Evolutionary conservation across 2,797 vertebrate species (phyloP), one percentile per base, ranked within the genome.

Genomic region (Protonibea diacanthus): DNA sequence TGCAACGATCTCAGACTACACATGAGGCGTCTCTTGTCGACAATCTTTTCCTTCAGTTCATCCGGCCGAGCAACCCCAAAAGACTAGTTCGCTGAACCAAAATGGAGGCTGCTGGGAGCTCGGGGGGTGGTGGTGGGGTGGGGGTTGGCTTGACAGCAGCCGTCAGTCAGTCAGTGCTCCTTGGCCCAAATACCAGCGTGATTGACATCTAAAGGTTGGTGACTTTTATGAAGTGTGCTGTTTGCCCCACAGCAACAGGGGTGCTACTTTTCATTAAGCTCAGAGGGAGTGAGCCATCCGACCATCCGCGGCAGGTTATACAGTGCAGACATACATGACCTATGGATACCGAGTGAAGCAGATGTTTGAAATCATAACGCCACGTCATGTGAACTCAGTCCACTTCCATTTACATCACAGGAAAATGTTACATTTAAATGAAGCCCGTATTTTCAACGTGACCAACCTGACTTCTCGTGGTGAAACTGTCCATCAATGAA

Each of bases 131-230:
- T 29, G 29, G 29, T 3, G 42, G 42, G 12, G 42, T 1, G 29
- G 29, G 42, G 42, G 42, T 44, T 14, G 61, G 75, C 29, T 58
- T 15, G 68, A 74, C 66, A 45, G 70, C 76, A 76, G 73, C 75
- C 21, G 23, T 71, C 80, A 84, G 63, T 85, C 91, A 84, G 69
- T 84, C 91, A 82, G 69, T 61, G 69, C 62, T 85, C 53, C 27
- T 49, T 90, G 86, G 83, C 90, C 92, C 81, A 88, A 81, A 87
- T 91, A 91, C 47, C 71, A 86, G 57, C 52, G 61, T 92, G 91
- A 92, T 79, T 92, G 91, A 89, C 89, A 89, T 80, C 49, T 86
- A 69, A 87, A 88, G 77, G 85, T 85, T 90, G 81, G 60, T 86
- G 89, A 85, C 85, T 92, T 92, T 90, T 79, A 83, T 76, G 63